Evolutionary conservation across 2,113 vertebrate genomes (phyloP), one percentile per base, ranked within the genome.

Genomic region (Salminus brasiliensis): DNA sequence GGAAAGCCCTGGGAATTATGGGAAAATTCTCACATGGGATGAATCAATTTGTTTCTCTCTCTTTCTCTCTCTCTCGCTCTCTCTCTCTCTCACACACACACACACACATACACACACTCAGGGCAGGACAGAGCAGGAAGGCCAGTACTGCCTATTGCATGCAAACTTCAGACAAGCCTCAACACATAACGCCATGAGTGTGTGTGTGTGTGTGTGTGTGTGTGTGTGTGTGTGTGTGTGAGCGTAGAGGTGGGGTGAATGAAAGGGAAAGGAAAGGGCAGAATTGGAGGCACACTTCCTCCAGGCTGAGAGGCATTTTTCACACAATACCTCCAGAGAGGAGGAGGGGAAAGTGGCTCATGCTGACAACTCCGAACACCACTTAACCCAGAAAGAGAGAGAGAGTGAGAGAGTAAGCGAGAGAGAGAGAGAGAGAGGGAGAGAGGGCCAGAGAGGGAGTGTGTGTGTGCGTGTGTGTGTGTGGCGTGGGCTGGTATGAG

Each of bases 241-340:
- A 49, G 74, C 52, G 36, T 32, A 47, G 67, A 53, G 11, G 73
- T 9, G 74, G 27, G n/a, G 29, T 47, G 25, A 13, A 15, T 59
- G 25, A 49, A 23, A 79, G 73, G 74, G 81, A 80, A 79, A 23
- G 21, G 73, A 59, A n/a, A 78, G 76, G 30, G 70, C 16, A 79
- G 43, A 66, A 52, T 11, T 36, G 47, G 53, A 65, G 16, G 9
- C n/a, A 63, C 39, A 59, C 25, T 55, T 72, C 43, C 30, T 60
- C 36, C 27, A 45, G 29, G 39, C 21, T n/a, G 43, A 2, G 27
- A 67, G 25, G 15, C 72, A 32, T 45, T 57, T n/a, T 70, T 45
- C 49, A 60, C 36, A 49, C 68, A 27, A 23, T 62, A 6, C 45
- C 1, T 45, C 16, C 49, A 73, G 72, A 62, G 55, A 60, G 8